phyloP scores from a whole-genome alignment of 2,113 vertebrate species.

The Struthidea cinerea region DNA sequence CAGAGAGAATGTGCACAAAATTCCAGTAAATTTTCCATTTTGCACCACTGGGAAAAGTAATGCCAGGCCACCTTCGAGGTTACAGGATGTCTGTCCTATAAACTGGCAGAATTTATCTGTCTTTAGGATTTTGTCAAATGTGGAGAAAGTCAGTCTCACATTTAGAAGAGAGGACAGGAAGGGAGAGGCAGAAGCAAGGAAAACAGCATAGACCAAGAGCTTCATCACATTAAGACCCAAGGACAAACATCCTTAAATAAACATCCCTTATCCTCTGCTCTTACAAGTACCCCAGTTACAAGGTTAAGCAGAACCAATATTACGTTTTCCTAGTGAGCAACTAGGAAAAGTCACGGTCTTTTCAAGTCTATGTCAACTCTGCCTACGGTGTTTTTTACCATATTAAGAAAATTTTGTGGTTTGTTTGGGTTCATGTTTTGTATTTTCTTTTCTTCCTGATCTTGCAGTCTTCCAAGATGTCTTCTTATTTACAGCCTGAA shows the following conservation, averaged over 20 bases:
- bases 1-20: neutral
- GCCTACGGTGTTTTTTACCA: neutral
- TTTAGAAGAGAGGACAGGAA: neutral
- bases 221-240: neutral
- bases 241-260: neutral
- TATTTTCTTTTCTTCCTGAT: neutral
- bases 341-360: neutral
- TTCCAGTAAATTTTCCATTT: neutral
- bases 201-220: neutral
- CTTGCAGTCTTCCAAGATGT: neutral
- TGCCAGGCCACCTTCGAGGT: neutral
- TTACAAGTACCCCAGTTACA: neutral
- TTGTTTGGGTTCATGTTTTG: neutral
- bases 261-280: neutral
- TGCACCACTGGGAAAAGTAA: neutral
- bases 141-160: neutral
- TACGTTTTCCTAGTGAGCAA: neutral
- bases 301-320: neutral
- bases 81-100: neutral
- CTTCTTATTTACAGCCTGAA: neutral
- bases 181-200: neutral
- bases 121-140: neutral
- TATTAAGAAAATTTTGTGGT: neutral
- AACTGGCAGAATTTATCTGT: neutral
- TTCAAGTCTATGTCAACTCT: neutral